These are phyloP conservation scores for Callosobruchus maculatus DNA, from an alignment of 2,888 invertebrate genomes.

Conservation along the genomic window DNA sequence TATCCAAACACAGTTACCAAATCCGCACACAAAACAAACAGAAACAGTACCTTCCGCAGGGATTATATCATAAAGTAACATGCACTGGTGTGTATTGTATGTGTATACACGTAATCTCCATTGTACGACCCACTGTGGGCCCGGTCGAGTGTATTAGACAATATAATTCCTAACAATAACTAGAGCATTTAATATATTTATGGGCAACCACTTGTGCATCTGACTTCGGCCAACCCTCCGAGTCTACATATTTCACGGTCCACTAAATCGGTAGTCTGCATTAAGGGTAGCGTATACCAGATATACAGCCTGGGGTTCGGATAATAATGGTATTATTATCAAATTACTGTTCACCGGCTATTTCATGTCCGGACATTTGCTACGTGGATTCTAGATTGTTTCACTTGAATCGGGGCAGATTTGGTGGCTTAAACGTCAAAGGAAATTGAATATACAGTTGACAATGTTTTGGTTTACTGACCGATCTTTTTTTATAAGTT, in stretches of 20 bases:
- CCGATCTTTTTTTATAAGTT: too few species aligned
- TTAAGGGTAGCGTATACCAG: not conserved
- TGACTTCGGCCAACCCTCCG: constrained; percentile 45
- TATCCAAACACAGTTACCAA: not conserved
- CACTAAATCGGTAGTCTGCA: not conserved
- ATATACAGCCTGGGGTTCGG: not conserved
- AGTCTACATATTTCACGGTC: not conserved
- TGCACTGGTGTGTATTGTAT: not conserved
- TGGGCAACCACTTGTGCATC: constrained; percentile 48
- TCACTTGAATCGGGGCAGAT: too few species aligned
- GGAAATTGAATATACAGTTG: too few species aligned
- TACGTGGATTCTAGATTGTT: too few species aligned
- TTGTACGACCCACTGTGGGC: not conserved
- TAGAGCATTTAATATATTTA: constrained; percentile 47
- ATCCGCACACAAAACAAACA: not conserved
- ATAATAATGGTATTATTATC: not conserved
- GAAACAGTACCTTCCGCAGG: not conserved
- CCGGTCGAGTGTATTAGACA: constrained; percentile 21
- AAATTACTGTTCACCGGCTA: not conserved
- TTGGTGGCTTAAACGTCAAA: too few species aligned
- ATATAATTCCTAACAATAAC: constrained; percentile 40
- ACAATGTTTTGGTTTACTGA: too few species aligned
- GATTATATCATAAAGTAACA: not conserved
- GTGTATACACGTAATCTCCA: not conserved
- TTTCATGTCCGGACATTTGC: not conserved